Evolutionary conservation across 2,888 invertebrate genomes (phyloP).

Genomic region (Automeris io): DNA sequence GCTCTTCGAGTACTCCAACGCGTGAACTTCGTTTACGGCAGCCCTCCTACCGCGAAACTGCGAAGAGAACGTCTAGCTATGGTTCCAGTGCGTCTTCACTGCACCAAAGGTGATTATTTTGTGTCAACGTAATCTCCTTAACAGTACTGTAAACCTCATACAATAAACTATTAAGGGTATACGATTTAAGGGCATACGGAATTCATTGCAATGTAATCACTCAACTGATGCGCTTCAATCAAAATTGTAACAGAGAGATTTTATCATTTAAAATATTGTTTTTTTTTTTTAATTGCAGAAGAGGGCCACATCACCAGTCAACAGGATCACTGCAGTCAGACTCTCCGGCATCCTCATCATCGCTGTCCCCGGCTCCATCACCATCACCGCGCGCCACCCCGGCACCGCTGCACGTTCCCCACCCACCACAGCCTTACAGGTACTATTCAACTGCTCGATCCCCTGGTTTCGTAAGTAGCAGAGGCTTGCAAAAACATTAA

Average conservation of each 20-base stretch:
- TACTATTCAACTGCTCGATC: too few relatives aligned
- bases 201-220: too few relatives aligned
- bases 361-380: slow-evolving; percentile 89
- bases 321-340: slow-evolving; percentile 89
- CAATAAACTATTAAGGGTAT: too few relatives aligned
- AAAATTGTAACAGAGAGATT: too few relatives aligned
- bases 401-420: slow-evolving; percentile 68
- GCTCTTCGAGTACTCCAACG: slow-evolving; percentile 64
- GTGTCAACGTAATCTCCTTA: too few relatives aligned
- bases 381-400: slow-evolving; percentile 85
- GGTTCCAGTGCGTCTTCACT: slow-evolving; percentile 63
- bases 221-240: too few relatives aligned
- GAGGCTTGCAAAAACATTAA: too few relatives aligned
- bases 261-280: too few relatives aligned
- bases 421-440: slow-evolving; percentile 47
- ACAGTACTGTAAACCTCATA: too few relatives aligned
- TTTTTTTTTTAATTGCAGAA: slow-evolving; percentile 59
- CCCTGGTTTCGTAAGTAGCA: too few relatives aligned
- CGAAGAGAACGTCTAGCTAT: slow-evolving; percentile 67
- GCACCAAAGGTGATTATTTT: slow-evolving; percentile 55
- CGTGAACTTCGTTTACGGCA: slow-evolving; percentile 77
- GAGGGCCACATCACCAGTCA: slow-evolving; percentile 89
- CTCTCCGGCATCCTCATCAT: slow-evolving; percentile 88
- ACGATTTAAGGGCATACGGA: too few relatives aligned
- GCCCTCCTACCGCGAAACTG: slow-evolving; percentile 67